Evolutionary conservation across 2,888 invertebrate species (phyloP).

Genomic region (Limnephilus lunatus): DNA sequence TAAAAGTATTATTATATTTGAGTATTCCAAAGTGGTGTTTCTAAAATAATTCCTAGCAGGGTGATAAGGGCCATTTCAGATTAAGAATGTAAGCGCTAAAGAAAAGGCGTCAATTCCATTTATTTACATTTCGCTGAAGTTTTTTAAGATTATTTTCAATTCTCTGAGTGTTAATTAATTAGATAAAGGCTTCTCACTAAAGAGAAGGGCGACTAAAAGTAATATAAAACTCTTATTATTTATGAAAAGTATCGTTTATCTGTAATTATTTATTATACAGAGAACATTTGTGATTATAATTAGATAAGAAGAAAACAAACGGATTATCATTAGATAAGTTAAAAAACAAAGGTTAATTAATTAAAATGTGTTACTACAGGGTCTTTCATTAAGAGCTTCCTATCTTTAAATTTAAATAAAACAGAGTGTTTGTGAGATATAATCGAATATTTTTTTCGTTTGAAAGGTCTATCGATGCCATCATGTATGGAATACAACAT

Average conservation of each 20-base stretch:
- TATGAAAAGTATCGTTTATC: neutral
- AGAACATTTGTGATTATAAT: too few relatives aligned
- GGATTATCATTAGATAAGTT: too few relatives aligned
- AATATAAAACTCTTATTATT: neutral
- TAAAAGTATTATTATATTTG: neutral
- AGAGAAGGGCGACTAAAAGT: neutral
- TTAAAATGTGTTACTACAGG: too few relatives aligned
- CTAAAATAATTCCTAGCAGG: neutral
- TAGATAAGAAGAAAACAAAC: too few relatives aligned
- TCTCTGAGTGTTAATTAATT: neutral
- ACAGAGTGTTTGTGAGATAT: too few relatives aligned
- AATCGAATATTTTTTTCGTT: too few relatives aligned
- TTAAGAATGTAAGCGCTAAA: neutral
- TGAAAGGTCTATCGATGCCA: too few relatives aligned
- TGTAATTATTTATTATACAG: neutral
- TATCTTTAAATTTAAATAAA: too few relatives aligned
- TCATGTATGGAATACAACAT: too few relatives aligned
- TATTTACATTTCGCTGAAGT: neutral
- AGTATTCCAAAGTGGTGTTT: neutral
- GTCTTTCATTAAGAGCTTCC: too few relatives aligned
- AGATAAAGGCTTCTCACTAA: neutral
- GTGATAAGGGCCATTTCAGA: neutral
- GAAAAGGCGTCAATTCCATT: neutral
- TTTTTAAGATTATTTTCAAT: neutral
- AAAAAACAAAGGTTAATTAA: too few relatives aligned